phyloP scores from a whole-genome alignment of 2,797 vertebrate species.

The Phylloscopus collybita region DNA sequence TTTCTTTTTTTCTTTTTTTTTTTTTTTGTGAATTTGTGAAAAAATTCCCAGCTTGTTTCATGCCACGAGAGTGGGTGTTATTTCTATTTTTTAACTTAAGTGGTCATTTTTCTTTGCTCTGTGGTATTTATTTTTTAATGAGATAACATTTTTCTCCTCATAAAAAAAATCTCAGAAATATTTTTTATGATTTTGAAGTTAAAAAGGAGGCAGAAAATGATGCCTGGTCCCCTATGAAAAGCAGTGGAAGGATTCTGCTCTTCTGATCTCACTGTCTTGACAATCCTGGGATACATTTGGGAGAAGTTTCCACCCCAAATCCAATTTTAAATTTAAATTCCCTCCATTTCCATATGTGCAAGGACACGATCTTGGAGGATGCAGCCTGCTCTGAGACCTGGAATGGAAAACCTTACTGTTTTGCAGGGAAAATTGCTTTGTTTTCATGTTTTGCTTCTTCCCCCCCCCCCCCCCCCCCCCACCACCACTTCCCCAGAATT shows the following conservation, averaged over 20 bases:
- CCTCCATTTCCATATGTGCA: background rate
- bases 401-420: background rate
- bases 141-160: background rate
- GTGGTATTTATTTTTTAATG: background rate
- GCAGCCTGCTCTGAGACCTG: background rate
- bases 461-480: too few species aligned
- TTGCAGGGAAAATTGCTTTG: background rate
- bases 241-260: background rate
- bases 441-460: background rate
- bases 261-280: background rate
- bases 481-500: conserved; percentile 8
- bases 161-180: background rate
- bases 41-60: background rate
- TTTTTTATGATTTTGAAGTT: background rate
- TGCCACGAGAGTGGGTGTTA: background rate
- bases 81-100: background rate
- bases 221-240: background rate
- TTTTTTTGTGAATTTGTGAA: background rate
- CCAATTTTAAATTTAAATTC: conserved; percentile 30
- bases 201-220: background rate
- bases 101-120: background rate
- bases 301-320: background rate
- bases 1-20: background rate
- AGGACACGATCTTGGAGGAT: background rate
- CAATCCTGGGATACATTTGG: background rate